Conservation (phyloP, 2,797 vertebrate species). For the Tragopan temminckii region DNA sequence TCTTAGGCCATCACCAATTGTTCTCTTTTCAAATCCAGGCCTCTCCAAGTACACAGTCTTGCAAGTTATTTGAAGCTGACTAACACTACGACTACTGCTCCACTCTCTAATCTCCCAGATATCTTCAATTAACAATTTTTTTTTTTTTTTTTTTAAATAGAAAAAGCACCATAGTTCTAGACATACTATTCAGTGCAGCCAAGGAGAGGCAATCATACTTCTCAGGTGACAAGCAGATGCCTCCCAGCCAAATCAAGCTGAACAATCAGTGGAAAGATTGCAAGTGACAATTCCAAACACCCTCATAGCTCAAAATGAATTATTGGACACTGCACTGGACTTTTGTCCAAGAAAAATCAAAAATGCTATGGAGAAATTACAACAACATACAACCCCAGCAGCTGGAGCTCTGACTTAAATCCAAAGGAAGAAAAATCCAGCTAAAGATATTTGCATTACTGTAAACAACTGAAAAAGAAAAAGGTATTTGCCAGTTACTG, state of each 20-base stretch:
- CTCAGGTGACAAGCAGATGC: background rate
- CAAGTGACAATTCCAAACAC: background rate
- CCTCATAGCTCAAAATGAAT: background rate
- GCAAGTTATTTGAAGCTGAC: background rate
- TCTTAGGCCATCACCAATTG: background rate
- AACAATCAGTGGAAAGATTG: background rate
- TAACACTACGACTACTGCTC: background rate
- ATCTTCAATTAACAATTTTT: background rate
- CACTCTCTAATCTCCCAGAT: accelerated
- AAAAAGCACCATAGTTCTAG: background rate
- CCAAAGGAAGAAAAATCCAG: background rate
- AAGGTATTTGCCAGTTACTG: background rate
- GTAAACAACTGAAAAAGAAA: background rate
- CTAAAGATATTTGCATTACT: background rate
- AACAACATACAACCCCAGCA: background rate
- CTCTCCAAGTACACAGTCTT: background rate
- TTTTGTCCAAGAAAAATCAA: background rate
- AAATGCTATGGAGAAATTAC: background rate
- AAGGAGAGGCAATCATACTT: background rate
- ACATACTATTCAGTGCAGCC: background rate
- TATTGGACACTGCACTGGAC: background rate
- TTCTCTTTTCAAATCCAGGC: background rate
- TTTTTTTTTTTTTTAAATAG: background rate
- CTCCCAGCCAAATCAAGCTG: background rate
- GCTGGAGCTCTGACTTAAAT: background rate